Percentiles rank a stretch among this genome's conserved stretches.
Conservation (phyloP, 2,888 invertebrate species). For the Phania funesta region DNA sequence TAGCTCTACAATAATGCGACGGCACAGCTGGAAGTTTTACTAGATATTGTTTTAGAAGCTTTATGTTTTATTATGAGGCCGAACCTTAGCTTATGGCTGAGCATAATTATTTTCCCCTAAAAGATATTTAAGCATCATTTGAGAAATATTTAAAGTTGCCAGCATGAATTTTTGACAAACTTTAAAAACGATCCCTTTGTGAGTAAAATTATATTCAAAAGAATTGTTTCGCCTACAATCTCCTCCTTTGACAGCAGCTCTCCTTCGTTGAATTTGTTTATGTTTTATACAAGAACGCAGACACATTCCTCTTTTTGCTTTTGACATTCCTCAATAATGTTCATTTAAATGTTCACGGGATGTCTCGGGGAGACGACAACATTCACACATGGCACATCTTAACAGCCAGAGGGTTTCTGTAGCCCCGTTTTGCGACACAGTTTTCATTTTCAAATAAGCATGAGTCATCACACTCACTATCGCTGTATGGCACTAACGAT, state of each 20-base stretch:
- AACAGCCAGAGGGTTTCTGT: too few species aligned
- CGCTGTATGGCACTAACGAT: background rate
- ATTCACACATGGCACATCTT: too few species aligned
- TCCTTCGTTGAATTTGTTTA: conserved; percentile 41
- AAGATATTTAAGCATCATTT: too few species aligned
- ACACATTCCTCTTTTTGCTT: conserved; percentile 21
- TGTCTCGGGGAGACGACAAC: conserved; percentile 34
- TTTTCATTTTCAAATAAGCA: too few species aligned
- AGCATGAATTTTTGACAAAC: too few species aligned
- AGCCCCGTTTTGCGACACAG: conserved; percentile 3
- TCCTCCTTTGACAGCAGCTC: too few species aligned
- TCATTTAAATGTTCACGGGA: conserved; percentile 46
- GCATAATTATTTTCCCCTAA: conserved; percentile 38
- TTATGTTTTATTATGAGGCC: conserved; percentile 12
- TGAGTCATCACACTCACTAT: too few species aligned
- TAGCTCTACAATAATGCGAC: too few species aligned
- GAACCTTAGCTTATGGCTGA: conserved; percentile 13
- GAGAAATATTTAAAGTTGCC: too few species aligned
- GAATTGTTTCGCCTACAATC: background rate
- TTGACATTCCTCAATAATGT: conserved; percentile 39
- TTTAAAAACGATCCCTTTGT: conserved; percentile 14
- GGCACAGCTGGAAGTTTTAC: conserved; percentile 25
- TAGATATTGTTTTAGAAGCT: conserved; percentile 22
- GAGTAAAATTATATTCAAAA: conserved; percentile 27
- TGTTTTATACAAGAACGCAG: conserved; percentile 40